These are phyloP conservation scores for Eurystomus glaucurus DNA, from an alignment of 2,797 vertebrate species.

Conservation along the genomic window DNA sequence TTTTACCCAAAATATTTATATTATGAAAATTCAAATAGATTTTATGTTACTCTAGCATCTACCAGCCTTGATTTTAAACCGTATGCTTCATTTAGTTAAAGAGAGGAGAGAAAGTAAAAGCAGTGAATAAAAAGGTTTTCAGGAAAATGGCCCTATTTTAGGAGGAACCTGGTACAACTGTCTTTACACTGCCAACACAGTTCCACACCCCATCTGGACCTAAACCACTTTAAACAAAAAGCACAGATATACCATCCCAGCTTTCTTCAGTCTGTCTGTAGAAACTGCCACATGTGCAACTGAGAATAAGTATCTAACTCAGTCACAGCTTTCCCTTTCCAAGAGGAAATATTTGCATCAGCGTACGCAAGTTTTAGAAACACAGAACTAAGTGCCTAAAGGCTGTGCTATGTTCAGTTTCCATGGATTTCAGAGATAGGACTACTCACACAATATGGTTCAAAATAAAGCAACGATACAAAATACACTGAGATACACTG, in stretches of 20 bases:
- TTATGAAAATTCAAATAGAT: background rate
- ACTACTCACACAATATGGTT: background rate
- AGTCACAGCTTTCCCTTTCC: slow-evolving; percentile 23
- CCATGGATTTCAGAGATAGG: background rate
- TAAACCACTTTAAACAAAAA: slow-evolving; percentile 28
- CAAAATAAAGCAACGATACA: background rate
- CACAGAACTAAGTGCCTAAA: background rate
- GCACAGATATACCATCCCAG: background rate
- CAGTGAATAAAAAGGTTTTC: background rate
- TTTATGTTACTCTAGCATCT: background rate
- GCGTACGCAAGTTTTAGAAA: background rate
- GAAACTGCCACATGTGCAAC: slow-evolving; percentile 54
- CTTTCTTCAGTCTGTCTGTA: background rate
- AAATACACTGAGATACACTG: background rate
- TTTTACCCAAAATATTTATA: background rate
- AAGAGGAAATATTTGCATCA: slow-evolving; percentile 56
- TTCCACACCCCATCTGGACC: background rate
- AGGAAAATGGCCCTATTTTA: background rate
- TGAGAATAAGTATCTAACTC: background rate
- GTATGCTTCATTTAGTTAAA: background rate
- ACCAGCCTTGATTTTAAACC: background rate
- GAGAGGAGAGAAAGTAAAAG: background rate
- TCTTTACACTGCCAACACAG: background rate
- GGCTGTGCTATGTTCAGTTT: background rate
- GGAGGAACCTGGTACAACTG: background rate